Percentiles rank a stretch among this genome's conserved stretches.
Evolutionary conservation across 1,140 invertebrate species (phyloP).

Genomic region (Zaprionus nigranus): DNA sequence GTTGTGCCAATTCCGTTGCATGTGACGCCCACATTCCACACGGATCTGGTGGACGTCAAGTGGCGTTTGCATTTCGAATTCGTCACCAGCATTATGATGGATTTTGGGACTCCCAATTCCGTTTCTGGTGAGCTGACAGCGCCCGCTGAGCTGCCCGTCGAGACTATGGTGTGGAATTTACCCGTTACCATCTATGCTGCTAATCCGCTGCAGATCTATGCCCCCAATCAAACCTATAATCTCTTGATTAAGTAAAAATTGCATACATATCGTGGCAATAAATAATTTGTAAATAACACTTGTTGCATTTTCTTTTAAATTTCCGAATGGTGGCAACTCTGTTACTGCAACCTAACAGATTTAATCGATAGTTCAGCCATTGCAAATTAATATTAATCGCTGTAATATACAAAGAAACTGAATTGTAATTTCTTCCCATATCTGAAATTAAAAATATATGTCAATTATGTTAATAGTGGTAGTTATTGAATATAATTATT

Average conservation of each 20-base stretch:
- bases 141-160: slow-evolving; percentile 93
- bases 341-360: neutral
- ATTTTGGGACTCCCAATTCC: slow-evolving; percentile 81
- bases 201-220: slow-evolving; percentile 90
- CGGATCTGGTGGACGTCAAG: slow-evolving; percentile 91
- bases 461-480: neutral
- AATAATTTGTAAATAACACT: slow-evolving; percentile 9
- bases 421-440: neutral
- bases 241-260: slow-evolving; percentile 66
- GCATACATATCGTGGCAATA: slow-evolving; percentile 19
- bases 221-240: slow-evolving; percentile 71
- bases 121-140: slow-evolving; percentile 90
- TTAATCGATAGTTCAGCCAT: neutral
- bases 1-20: slow-evolving; percentile 97
- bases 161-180: slow-evolving; percentile 99
- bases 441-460: neutral
- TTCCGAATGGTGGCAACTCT: neutral
- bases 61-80: slow-evolving; percentile 99
- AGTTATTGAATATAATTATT: neutral
- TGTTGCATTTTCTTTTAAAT: neutral
- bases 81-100: slow-evolving; percentile 90
- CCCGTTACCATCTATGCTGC: slow-evolving; percentile 97
- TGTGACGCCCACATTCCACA: slow-evolving; percentile 96
- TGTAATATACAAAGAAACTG: neutral
- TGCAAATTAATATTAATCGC: neutral